Conservation (phyloP, 2,888 invertebrate species). For the Oscheius onirici region DNA sequence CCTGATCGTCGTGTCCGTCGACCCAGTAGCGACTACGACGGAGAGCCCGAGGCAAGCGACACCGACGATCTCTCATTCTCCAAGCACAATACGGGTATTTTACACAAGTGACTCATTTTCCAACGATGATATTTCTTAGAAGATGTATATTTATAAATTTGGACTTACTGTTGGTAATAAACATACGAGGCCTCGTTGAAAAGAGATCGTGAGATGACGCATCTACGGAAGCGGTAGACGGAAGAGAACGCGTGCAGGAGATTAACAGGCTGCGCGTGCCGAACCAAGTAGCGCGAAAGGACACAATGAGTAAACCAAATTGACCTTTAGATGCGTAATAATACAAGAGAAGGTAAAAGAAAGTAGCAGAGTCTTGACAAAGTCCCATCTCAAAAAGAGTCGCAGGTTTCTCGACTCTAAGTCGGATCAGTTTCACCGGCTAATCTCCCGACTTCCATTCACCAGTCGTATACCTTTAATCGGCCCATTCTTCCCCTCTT, state of each 20-base stretch:
- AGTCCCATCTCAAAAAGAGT: background rate
- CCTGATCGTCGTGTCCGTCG: constrained; percentile 55
- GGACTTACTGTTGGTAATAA: too few relatives aligned
- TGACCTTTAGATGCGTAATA: too few relatives aligned
- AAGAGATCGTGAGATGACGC: constrained; percentile 10
- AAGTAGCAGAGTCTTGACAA: background rate
- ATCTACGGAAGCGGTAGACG: constrained; percentile 19
- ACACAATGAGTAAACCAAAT: constrained; percentile 9
- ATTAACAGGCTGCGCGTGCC: constrained; percentile 23
- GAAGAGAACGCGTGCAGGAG: background rate
- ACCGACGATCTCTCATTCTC: constrained; percentile 32
- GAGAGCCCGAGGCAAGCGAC: constrained; percentile 57
- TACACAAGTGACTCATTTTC: background rate
- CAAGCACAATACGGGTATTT: constrained; percentile 5
- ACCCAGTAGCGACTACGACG: constrained; percentile 59
- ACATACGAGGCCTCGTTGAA: too few relatives aligned
- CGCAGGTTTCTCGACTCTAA: background rate
- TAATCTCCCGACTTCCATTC: background rate
- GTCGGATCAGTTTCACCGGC: constrained; percentile 15
- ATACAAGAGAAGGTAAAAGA: too few relatives aligned
- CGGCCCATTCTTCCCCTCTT: background rate
- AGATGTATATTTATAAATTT: constrained; percentile 2
- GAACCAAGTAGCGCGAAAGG: background rate
- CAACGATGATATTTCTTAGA: background rate
- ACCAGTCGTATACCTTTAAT: background rate